Evolutionary conservation across 2,888 invertebrate genomes (phyloP).

Genomic region (Lycophotia porphyrea): DNA sequence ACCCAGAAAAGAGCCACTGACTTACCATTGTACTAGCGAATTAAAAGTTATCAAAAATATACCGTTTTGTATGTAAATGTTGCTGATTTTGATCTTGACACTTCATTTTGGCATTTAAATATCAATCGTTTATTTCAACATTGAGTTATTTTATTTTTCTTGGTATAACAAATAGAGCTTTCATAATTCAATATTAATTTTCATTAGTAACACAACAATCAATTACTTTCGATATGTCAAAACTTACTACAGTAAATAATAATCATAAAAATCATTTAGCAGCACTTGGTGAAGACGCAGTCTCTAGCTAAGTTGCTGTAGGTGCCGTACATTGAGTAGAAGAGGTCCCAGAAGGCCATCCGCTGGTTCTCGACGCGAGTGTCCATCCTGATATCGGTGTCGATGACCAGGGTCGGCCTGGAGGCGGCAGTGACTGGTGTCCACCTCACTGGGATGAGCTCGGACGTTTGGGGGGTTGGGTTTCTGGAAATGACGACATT

Average conservation of each 20-base stretch:
- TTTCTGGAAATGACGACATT: slow-evolving; percentile 74
- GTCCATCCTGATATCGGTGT: slow-evolving; percentile 75
- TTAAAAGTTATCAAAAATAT: slow-evolving; percentile 49
- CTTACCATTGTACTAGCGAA: slow-evolving; percentile 61
- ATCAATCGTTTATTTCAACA: slow-evolving; percentile 15
- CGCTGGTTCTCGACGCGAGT: slow-evolving; percentile 78
- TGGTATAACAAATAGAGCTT: neutral
- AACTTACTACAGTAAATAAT: slow-evolving; percentile 27
- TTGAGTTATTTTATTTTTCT: slow-evolving; percentile 15
- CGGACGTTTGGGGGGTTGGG: slow-evolving; percentile 77
- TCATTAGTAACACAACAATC: slow-evolving; percentile 43
- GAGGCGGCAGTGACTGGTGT: slow-evolving; percentile 71
- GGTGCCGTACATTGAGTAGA: slow-evolving; percentile 80
- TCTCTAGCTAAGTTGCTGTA: slow-evolving; percentile 75
- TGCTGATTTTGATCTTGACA: slow-evolving; percentile 29
- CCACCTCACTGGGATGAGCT: slow-evolving; percentile 80
- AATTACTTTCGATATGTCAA: neutral
- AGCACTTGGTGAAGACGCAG: slow-evolving; percentile 67
- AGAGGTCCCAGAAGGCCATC: slow-evolving; percentile 87
- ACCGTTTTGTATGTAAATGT: slow-evolving; percentile 32
- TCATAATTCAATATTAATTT: slow-evolving; percentile 25
- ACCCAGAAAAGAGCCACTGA: slow-evolving; percentile 70
- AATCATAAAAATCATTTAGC: slow-evolving; percentile 36
- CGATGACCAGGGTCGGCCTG: slow-evolving; percentile 82
- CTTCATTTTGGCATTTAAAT: slow-evolving; percentile 40